Evolutionary conservation across 2,797 vertebrate genomes (phyloP).

Genomic region (Acrossocheilus wenchowensis): DNA sequence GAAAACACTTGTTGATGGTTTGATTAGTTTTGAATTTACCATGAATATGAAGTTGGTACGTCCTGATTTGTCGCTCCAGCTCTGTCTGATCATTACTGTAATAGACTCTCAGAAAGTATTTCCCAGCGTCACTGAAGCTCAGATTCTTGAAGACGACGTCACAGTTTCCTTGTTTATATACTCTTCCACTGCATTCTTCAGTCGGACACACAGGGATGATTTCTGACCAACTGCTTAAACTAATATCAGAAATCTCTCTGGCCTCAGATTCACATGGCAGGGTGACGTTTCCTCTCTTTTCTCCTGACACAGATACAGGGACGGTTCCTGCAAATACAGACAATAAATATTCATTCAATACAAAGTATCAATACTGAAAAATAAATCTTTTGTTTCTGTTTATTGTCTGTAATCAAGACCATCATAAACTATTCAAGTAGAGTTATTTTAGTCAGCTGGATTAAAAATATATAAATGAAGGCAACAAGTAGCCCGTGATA

Average conservation of each 20-base stretch:
- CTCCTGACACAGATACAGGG: rapidly evolving
- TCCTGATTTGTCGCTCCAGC: no score
- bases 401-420: no score
- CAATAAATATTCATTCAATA: neutral
- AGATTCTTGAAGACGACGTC: neutral
- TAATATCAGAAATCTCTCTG: rapidly evolving
- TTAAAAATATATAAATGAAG: no score
- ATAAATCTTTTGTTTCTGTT: no score
- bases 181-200: neutral
- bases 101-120: neutral
- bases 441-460: no score
- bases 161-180: neutral
- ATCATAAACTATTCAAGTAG: no score
- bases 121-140: neutral
- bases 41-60: no score
- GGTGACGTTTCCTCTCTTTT: neutral
- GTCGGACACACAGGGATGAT: neutral
- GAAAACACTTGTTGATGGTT: no score
- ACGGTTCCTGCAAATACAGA: neutral
- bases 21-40: neutral
- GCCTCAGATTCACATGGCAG: neutral
- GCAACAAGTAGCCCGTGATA: no score
- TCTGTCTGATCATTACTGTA: rapidly evolving
- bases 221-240: rapidly evolving
- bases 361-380: neutral